Conservation (phyloP, 2,888 invertebrate genomes). For the Deilephila porcellus region DNA sequence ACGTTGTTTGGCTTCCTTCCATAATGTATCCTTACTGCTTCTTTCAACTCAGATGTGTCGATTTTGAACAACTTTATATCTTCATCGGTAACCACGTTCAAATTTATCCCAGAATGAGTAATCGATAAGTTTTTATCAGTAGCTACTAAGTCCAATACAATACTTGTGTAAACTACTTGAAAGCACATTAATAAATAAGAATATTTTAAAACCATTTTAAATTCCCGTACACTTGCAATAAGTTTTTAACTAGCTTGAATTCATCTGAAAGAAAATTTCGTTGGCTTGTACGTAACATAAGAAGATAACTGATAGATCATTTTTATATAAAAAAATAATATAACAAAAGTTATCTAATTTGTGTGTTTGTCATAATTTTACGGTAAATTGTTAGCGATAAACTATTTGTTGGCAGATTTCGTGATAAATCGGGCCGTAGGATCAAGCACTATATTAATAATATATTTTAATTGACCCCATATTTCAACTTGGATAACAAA, state of each 20-base stretch:
- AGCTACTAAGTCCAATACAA: slow-evolving; percentile 53
- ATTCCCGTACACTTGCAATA: too few relatives aligned
- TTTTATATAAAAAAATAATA: too few relatives aligned
- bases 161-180: slow-evolving; percentile 50
- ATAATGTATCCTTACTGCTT: slow-evolving; percentile 56
- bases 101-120: slow-evolving; percentile 55
- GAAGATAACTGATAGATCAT: too few relatives aligned
- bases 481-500: too few relatives aligned
- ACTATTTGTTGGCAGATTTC: too few relatives aligned
- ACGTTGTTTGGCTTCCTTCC: slow-evolving; percentile 55
- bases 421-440: too few relatives aligned
- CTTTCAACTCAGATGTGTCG: slow-evolving; percentile 46
- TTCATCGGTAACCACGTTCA: slow-evolving; percentile 50
- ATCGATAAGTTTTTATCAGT: slow-evolving; percentile 50
- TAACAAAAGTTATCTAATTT: too few relatives aligned
- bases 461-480: too few relatives aligned
- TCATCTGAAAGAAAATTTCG: not conserved
- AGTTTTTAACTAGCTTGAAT: not conserved
- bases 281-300: not conserved
- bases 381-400: too few relatives aligned
- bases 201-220: slow-evolving; percentile 37
- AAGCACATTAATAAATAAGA: slow-evolving; percentile 32
- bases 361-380: too few relatives aligned
- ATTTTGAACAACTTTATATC: slow-evolving; percentile 63
- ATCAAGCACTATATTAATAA: not conserved